Conservation (phyloP, 2,113 vertebrate species). For the Mus pahari region DNA sequence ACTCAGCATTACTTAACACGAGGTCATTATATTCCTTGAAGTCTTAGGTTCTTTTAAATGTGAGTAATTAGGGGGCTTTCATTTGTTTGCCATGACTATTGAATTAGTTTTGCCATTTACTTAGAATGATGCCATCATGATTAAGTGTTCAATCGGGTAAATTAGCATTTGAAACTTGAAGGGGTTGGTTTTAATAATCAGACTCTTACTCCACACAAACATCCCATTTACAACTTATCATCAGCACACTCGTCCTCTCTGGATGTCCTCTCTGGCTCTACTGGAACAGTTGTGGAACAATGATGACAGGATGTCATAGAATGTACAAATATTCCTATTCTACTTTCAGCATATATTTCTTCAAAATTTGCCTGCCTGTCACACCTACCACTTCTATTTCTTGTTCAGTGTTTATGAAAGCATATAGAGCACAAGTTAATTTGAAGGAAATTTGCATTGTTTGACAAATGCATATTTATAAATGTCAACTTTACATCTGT, state of each 20-base stretch:
- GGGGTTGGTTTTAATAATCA: neutral
- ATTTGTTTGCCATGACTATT: neutral
- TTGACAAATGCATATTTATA: neutral
- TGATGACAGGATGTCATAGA: neutral
- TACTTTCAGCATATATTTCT: neutral
- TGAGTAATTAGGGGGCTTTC: neutral
- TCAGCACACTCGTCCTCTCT: too few relatives aligned
- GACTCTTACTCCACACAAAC: neutral
- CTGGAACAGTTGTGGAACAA: neutral
- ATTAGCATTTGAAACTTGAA: neutral
- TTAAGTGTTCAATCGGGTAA: neutral
- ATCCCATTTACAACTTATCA: neutral
- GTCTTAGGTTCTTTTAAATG: neutral
- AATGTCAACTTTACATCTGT: neutral
- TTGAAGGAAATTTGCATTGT: conserved; percentile 25
- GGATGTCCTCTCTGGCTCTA: neutral
- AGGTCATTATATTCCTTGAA: neutral
- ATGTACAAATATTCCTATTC: neutral
- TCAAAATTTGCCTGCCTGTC: neutral
- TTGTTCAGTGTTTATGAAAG: neutral
- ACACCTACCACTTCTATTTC: conserved; percentile 4
- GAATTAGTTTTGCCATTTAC: neutral
- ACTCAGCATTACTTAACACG: neutral
- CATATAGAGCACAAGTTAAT: neutral
- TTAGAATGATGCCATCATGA: neutral